Evolutionary conservation across 2,888 invertebrate genomes (phyloP), one percentile per base, ranked within the genome.

Genomic region (Drosophila longiperda): DNA sequence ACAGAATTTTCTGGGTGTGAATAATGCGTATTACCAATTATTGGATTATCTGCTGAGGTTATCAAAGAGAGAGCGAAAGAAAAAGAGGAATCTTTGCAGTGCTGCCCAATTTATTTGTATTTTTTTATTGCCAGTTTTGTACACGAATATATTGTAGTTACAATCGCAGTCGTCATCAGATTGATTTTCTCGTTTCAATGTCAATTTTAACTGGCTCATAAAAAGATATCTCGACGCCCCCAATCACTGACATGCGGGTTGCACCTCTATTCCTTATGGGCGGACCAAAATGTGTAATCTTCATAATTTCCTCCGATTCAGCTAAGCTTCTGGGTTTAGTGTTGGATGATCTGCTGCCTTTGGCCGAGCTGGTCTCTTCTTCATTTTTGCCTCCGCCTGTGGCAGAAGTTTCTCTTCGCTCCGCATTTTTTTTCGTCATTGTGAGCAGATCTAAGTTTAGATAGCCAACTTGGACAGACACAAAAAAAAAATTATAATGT

Each of bases 1-100:
- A 36, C 32, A 15, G 42, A 54, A 38, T 26, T 9, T 9, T 20
- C 59, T 52, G 66, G 71, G 77, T 62, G 81, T 78, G 81, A 78
- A 78, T 78, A 80, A 80, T 76, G 67, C 81, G 81, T 59, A 80
- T 80, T 75, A 62, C 59, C 66, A 65, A 80, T 78, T 80, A 78
- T 78, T 78, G 78, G 77, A 78, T 80, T 78, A 76, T 57, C 48
- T 26, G n/a, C 50, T 42, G 59, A 66, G 55, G 53, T 52, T 57
- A 11, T 7, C 38, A 2, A 4, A 20, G n/a, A 20, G 12, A 26
- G 3, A 1, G 26, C 26, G 8, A 59, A 29, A 49, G 6, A 52
- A 17, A 38, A 8, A n/a, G 38, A 5, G 11, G 23, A 54, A 20
- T 59, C 33, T 11, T 48, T 38, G 42, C 9, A 54, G 73, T 62